These are phyloP conservation scores for Cylloceria caligata DNA, from an alignment of 2,888 invertebrate genomes.

Conservation along the genomic window DNA sequence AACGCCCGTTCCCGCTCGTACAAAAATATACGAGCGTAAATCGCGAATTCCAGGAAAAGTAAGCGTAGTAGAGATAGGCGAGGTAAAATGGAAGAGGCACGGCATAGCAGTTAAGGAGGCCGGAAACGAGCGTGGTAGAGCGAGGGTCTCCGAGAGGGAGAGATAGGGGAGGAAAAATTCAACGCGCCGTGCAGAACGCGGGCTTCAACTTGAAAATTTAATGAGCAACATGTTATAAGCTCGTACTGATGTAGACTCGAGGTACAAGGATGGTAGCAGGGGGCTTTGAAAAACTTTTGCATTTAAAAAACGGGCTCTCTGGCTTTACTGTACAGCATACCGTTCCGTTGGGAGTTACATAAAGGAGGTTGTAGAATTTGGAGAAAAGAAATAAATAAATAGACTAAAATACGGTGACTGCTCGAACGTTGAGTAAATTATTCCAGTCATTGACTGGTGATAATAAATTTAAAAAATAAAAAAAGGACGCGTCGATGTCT, in stretches of 20 bases:
- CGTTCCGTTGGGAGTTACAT: neutral
- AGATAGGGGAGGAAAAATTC: slow-evolving; percentile 15
- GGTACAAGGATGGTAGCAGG: neutral
- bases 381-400: neutral
- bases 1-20: slow-evolving; percentile 32
- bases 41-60: slow-evolving; percentile 40
- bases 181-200: slow-evolving; percentile 20
- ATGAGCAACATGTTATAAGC: slow-evolving; percentile 58
- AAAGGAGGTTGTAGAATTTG: slow-evolving; percentile 4
- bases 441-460: neutral
- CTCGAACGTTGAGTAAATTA: neutral
- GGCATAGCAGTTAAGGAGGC: slow-evolving; percentile 39
- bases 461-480: neutral
- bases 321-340: neutral
- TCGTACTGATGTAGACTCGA: slow-evolving; percentile 27
- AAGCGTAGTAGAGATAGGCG: slow-evolving; percentile 16
- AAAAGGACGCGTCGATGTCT: neutral
- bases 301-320: slow-evolving; percentile 22
- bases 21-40: slow-evolving; percentile 50
- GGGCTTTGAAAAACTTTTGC: slow-evolving; percentile 29
- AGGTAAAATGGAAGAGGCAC: slow-evolving; percentile 24
- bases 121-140: slow-evolving; percentile 50
- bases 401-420: neutral
- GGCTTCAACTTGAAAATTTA: slow-evolving; percentile 53
- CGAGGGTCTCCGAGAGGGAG: slow-evolving; percentile 4